Evolutionary conservation across 2,797 vertebrate species (phyloP).

Genomic region (Melanotaenia maccullochi): DNA sequence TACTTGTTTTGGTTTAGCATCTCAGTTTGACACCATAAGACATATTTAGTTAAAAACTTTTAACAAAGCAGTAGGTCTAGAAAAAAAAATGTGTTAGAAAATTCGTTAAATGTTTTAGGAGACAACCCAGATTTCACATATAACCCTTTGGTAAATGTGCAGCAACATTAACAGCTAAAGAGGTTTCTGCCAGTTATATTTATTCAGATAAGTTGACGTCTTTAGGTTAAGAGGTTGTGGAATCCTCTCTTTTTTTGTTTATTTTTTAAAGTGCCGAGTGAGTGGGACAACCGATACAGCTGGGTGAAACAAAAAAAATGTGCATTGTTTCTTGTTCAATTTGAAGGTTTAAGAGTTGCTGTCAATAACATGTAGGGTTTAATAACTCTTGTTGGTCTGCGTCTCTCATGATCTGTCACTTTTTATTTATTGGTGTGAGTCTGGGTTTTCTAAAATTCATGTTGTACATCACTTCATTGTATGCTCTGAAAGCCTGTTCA

Average conservation of each 20-base stretch:
- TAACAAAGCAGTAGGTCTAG: conserved; percentile 32
- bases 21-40: conserved; percentile 34
- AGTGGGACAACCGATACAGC: conserved; percentile 33
- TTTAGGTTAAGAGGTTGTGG: conserved; percentile 40
- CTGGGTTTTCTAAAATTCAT: conserved; percentile 64
- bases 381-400: conserved; percentile 36
- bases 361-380: conserved; percentile 47
- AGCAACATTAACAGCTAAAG: conserved; percentile 40
- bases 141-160: conserved; percentile 27
- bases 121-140: conserved; percentile 26
- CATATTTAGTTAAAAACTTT: conserved; percentile 36
- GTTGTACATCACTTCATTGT: conserved; percentile 36
- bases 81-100: conserved; percentile 17
- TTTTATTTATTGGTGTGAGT: conserved; percentile 76
- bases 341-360: conserved; percentile 46
- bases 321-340: conserved; percentile 49
- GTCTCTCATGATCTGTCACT: conserved; percentile 61
- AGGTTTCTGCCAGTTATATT: conserved; percentile 38
- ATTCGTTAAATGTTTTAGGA: conserved; percentile 23
- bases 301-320: conserved; percentile 42
- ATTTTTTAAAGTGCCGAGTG: conserved; percentile 64
- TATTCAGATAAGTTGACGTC: conserved; percentile 47
- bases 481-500: conserved; percentile 30
- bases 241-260: conserved; percentile 8
- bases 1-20: conserved; percentile 23